Evolutionary conservation across 2,888 invertebrate genomes (phyloP).

Genomic region (Lepidocyrtinus sp.): DNA sequence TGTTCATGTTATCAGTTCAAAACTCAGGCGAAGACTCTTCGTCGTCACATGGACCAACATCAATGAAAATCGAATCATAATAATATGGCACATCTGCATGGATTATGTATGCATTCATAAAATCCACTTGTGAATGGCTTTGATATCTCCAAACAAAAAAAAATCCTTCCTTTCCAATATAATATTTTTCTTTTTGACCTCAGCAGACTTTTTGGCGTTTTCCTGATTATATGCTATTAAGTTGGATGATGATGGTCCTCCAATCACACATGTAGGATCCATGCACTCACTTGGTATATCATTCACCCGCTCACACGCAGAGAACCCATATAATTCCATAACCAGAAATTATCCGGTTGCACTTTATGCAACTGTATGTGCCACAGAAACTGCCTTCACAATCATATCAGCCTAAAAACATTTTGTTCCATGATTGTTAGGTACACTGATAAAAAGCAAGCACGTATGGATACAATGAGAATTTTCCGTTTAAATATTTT

Average conservation of each 20-base stretch:
- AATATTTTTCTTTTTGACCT: not conserved
- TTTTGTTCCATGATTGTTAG: not conserved
- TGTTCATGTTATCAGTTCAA: conserved; percentile 1
- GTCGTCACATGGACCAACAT: conserved; percentile 24
- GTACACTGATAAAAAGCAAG: not conserved
- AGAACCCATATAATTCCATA: not conserved
- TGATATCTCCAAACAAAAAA: not conserved
- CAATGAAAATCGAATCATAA: not conserved
- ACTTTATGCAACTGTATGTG: conserved; percentile 14
- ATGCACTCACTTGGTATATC: not conserved
- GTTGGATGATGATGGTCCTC: conserved; percentile 31
- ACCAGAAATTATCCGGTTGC: conserved; percentile 38
- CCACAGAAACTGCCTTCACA: not conserved
- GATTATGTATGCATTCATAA: not conserved
- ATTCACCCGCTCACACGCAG: not conserved
- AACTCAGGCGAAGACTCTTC: conserved; percentile 30
- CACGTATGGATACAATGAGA: not conserved
- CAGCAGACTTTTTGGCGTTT: conserved; percentile 45
- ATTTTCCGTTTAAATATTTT: conserved; percentile 14
- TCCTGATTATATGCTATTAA: conserved; percentile 38
- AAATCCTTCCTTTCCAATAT: not conserved
- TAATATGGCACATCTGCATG: not conserved
- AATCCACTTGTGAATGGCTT: not conserved
- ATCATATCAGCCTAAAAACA: not conserved
- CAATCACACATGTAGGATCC: conserved; percentile 31